Base-by-base conservation (phyloP, 2,797 vertebrate genomes). In the Rhinophrynus dorsalis region DNA sequence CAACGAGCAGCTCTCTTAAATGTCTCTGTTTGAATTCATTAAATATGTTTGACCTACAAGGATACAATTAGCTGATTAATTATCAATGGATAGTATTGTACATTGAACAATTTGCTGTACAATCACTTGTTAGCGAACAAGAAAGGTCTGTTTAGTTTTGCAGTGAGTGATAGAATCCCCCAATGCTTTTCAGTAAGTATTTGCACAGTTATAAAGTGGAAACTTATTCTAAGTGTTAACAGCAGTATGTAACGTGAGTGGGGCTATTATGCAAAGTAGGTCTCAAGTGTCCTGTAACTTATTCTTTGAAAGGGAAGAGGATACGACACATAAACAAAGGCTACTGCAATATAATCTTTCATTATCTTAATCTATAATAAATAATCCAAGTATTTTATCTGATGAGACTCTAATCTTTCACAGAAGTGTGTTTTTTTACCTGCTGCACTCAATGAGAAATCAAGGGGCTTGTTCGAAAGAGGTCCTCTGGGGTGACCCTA, bases 211-310 rank as follows among this genome's bases (percentile, higher is more conserved):
- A 72, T 71, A 11, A 85, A 83, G 48, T 81, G 78, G 88, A 90
- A 92, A 90, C 79, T 76, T 79, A 78, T 78, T 83, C 66, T 48
- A 78, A 66, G 54, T 67, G 72, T 70, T 65, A 62, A 67, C 1
- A 85, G 84, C 87, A 91, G 74, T 55, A 26, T 79, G 84, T 89
- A 76, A 81, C 86, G 70, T 68, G 61, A 73, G 77, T 76, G 67
- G 84, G 82, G 79, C 82, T 76, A 80, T 79, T 81, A 82, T 83
- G 77, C 77, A 74, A 82, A 84, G 74, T 76, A 33, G 6, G 71
- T 90, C 85, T 94, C 90, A 77, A 81, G 81, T 94, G 88, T 78
- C 87, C 81, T 75, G 68, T 89, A 86, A 88, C 91, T 79, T 76
- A 79, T 80, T 78, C 67, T 81, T 78, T 78, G 74, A 75, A 79